Conservation (phyloP, 2,888 invertebrate species). For the Eilema caniola region DNA sequence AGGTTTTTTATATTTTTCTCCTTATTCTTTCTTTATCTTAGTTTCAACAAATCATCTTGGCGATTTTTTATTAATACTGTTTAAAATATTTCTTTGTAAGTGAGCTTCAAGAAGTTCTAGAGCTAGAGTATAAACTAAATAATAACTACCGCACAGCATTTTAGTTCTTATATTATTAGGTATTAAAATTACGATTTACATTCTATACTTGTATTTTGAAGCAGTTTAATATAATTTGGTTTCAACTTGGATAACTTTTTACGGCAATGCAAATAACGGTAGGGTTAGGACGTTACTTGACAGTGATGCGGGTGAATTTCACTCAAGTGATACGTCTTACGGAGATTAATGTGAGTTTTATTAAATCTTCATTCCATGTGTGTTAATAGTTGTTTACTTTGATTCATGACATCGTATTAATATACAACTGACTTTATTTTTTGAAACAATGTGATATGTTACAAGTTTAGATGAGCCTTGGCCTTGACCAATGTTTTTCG, state of each 20-base stretch:
- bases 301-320: slow-evolving; percentile 74
- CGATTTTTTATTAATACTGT: too few species aligned
- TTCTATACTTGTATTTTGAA: slow-evolving; percentile 19
- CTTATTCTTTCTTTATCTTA: too few species aligned
- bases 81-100: too few species aligned
- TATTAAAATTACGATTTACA: not conserved
- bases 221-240: slow-evolving; percentile 58
- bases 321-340: slow-evolving; percentile 57
- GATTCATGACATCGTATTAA: not conserved
- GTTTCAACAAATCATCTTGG: too few species aligned
- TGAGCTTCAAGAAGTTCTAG: not conserved
- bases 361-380: slow-evolving; percentile 32
- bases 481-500: too few species aligned
- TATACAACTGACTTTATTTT: not conserved
- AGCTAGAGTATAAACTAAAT: not conserved
- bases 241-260: slow-evolving; percentile 46
- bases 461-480: too few species aligned
- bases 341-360: slow-evolving; percentile 57
- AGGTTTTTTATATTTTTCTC: too few species aligned
- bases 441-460: not conserved
- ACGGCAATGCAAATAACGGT: slow-evolving; percentile 63
- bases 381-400: slow-evolving; percentile 9
- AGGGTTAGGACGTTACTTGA: slow-evolving; percentile 55
- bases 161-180: not conserved
- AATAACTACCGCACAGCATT: not conserved